Conservation (phyloP, 2,797 vertebrate genomes). For the Knipowitschia caucasica region DNA sequence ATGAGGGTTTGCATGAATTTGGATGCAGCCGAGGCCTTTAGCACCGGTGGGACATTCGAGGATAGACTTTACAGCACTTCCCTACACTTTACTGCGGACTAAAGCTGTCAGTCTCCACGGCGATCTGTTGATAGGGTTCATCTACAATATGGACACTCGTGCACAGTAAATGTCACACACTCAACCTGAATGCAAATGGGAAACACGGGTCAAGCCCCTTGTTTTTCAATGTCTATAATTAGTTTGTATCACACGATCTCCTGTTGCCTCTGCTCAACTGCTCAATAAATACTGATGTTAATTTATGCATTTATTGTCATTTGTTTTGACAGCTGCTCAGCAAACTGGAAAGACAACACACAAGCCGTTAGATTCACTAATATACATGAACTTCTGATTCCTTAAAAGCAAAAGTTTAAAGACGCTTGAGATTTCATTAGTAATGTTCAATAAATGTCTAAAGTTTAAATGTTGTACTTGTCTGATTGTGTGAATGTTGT, state of each 20-base stretch:
- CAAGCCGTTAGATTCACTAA: too few species aligned
- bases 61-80: constrained; percentile 51
- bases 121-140: constrained; percentile 31
- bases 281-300: background rate
- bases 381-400: too few species aligned
- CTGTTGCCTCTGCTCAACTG: background rate
- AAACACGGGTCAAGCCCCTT: constrained; percentile 9
- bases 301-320: too few species aligned
- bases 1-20: too few species aligned
- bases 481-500: too few species aligned
- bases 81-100: constrained; percentile 36
- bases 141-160: constrained; percentile 41
- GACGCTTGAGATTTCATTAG: too few species aligned
- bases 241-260: background rate
- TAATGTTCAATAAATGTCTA: too few species aligned
- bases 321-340: too few species aligned
- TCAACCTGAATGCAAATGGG: constrained; percentile 19
- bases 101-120: constrained; percentile 35
- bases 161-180: constrained; percentile 44
- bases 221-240: background rate
- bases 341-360: too few species aligned
- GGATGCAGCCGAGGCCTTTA: constrained; percentile 49
- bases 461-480: too few species aligned
- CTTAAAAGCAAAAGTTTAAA: too few species aligned
- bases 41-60: constrained; percentile 44